Conservation (phyloP, 2,888 invertebrate species). For the Oligia fasciuncula region DNA sequence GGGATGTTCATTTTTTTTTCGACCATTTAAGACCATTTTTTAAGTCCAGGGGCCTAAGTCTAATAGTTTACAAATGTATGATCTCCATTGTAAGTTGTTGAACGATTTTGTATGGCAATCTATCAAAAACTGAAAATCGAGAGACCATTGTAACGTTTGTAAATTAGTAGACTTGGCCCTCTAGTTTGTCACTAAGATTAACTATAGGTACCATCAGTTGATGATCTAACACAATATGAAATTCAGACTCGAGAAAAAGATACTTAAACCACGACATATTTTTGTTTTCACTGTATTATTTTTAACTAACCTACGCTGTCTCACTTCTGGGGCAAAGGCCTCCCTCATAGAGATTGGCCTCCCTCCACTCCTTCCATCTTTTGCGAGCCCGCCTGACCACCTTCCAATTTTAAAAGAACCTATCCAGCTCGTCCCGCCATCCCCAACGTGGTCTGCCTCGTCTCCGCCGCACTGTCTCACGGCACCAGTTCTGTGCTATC, state of each 20-base stretch:
- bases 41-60: too few relatives aligned
- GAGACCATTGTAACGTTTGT: not conserved
- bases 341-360: not conserved
- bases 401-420: too few relatives aligned
- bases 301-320: too few relatives aligned
- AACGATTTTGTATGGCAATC: not conserved
- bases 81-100: not conserved
- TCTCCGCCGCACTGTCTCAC: not conserved
- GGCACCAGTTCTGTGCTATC: not conserved
- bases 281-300: not conserved
- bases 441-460: not conserved
- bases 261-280: not conserved
- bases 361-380: not conserved
- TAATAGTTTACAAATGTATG: not conserved
- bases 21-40: too few relatives aligned
- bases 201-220: not conserved
- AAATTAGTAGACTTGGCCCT: not conserved
- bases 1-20: not conserved
- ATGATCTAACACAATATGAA: not conserved
- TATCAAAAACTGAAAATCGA: not conserved
- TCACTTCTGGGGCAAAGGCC: not conserved
- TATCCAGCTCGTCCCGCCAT: not conserved
- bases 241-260: not conserved
- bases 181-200: not conserved
- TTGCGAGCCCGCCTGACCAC: not conserved